A percentile compares a stretch with the other conserved stretches of the same genome.
Conservation (phyloP, 1,140 invertebrate species). For the Drosophila sp. region DNA sequence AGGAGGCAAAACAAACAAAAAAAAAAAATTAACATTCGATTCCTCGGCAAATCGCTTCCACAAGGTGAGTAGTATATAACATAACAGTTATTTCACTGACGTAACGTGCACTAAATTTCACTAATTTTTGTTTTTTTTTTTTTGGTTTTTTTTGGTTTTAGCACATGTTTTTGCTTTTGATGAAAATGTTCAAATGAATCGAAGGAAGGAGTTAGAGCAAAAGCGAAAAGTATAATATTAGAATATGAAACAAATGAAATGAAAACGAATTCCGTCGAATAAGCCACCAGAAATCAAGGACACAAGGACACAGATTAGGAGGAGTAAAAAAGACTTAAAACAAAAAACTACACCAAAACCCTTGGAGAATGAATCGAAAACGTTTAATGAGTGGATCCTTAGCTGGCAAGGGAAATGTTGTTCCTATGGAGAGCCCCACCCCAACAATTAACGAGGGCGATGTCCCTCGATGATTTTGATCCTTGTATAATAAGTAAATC, state of each 20-base stretch:
- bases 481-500: too few species aligned
- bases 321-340: not conserved
- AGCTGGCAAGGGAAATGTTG: too few species aligned
- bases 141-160: conserved; percentile 26
- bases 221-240: conserved; percentile 64
- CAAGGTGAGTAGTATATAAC: conserved; percentile 37
- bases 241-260: conserved; percentile 44
- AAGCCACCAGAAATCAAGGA: conserved; percentile 28
- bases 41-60: not conserved
- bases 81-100: conserved; percentile 59
- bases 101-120: conserved; percentile 64
- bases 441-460: too few species aligned
- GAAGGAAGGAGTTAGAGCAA: conserved; percentile 43
- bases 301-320: not conserved
- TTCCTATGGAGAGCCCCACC: too few species aligned
- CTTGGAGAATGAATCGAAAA: too few species aligned
- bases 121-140: not conserved
- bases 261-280: conserved; percentile 31
- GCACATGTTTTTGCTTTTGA: conserved; percentile 31
- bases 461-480: too few species aligned
- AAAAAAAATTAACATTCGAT: conserved; percentile 11
- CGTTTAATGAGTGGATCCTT: too few species aligned
- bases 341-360: not conserved
- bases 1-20: not conserved
- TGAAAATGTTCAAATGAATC: conserved; percentile 64